Percentiles rank a stretch among this genome's conserved stretches.
These are phyloP conservation scores for Meta bourneti DNA, from an alignment of 2,888 invertebrate genomes.

Conservation along the genomic window DNA sequence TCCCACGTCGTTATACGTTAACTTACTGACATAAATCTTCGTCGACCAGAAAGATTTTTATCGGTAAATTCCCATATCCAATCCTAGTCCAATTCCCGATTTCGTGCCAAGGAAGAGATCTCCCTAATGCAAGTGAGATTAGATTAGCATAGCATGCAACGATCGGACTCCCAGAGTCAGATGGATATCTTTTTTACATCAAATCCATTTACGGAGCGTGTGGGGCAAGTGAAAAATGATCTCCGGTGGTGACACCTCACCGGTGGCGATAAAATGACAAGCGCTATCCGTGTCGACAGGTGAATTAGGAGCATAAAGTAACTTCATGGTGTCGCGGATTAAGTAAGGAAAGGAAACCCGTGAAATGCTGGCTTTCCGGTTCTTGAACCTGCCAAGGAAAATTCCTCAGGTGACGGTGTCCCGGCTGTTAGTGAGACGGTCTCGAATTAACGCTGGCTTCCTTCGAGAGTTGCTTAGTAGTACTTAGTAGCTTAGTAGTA, in stretches of 20 bases:
- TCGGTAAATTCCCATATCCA: no score
- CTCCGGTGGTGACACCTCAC: constrained; percentile 15
- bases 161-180: constrained; percentile 7
- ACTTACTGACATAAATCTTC: no score
- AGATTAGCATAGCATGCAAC: constrained; percentile 35
- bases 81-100: no score
- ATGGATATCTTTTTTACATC: constrained; percentile 44
- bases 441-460: neutral
- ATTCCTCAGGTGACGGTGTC: no score
- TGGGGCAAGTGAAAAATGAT: constrained; percentile 36
- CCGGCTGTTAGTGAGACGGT: neutral
- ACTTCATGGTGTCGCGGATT: neutral
- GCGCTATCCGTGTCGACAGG: constrained; percentile 55
- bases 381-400: neutral
- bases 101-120: no score
- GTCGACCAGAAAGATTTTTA: no score
- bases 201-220: constrained; percentile 15
- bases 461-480: no score
- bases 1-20: no score
- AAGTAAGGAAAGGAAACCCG: constrained; percentile 21
- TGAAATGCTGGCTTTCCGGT: constrained; percentile 20
- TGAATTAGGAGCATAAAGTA: constrained; percentile 35
- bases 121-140: no score
- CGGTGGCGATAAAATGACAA: constrained; percentile 21
- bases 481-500: no score